A percentile compares a stretch with the other conserved stretches of the same genome.
Conservation (phyloP, 2,797 vertebrate species). For the Vireo griseus region DNA sequence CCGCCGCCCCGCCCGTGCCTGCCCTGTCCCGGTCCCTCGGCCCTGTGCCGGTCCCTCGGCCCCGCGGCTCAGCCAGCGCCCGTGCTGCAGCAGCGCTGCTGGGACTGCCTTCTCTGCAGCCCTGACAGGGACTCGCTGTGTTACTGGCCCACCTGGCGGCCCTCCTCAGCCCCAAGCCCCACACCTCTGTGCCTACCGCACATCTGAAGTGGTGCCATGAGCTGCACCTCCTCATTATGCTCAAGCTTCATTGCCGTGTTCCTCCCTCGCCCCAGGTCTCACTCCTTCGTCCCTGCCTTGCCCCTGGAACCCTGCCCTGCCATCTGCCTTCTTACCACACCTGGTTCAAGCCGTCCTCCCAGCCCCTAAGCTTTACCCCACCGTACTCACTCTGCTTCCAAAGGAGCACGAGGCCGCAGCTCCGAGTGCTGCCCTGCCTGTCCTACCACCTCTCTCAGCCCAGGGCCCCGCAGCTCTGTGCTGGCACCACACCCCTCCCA, state of each 20-base stretch:
- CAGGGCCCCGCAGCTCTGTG: neutral
- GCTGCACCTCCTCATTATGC: neutral
- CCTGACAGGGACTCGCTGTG: fast-evolving
- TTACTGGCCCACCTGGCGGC: neutral
- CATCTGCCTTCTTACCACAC: neutral
- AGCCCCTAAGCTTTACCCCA: neutral
- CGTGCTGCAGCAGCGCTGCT: fast-evolving
- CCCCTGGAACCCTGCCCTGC: neutral
- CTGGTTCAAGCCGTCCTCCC: neutral
- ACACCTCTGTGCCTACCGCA: neutral
- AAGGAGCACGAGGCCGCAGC: neutral
- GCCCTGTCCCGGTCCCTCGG: neutral
- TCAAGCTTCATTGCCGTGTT: neutral
- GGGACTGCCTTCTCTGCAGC: neutral
- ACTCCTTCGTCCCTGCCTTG: neutral
- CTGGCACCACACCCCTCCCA: neutral
- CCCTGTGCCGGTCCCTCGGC: no score
- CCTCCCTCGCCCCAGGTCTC: constrained; percentile 8
- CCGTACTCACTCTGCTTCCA: neutral
- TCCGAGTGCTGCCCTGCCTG: neutral
- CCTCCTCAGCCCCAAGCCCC: neutral
- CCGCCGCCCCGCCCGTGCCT: neutral
- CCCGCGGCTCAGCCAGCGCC: neutral
- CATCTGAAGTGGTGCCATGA: neutral
- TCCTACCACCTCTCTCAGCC: neutral